Evolutionary conservation across 2,888 invertebrate genomes (phyloP).

Genomic region (Calameuta idolon): DNA sequence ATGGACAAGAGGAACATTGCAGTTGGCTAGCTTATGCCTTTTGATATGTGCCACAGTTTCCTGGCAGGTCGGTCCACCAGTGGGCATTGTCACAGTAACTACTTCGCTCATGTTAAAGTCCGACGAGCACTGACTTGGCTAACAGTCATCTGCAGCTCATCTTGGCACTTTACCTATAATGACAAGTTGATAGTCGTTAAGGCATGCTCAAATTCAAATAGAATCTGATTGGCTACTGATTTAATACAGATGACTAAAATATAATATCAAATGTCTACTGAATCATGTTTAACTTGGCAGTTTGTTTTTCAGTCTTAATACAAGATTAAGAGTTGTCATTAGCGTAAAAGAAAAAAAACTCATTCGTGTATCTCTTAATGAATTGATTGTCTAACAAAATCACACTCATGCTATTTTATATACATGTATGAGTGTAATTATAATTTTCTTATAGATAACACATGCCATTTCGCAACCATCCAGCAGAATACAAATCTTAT

Average conservation of each 20-base stretch:
- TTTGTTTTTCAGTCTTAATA: not conserved
- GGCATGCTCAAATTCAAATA: not conserved
- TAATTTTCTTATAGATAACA: not conserved
- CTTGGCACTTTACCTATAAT: conserved; percentile 51
- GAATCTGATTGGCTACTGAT: not conserved
- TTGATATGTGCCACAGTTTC: conserved; percentile 63
- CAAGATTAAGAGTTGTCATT: not conserved
- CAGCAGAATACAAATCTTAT: not conserved
- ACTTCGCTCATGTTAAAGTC: conserved; percentile 66
- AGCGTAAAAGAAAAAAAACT: not conserved
- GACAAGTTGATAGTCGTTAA: conserved; percentile 10
- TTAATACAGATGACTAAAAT: not conserved
- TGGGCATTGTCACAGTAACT: conserved; percentile 61
- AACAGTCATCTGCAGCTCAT: conserved; percentile 67
- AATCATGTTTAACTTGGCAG: not conserved
- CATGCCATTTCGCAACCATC: not conserved
- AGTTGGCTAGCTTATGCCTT: conserved; percentile 64
- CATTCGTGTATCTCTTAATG: not conserved
- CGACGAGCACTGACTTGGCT: conserved; percentile 52
- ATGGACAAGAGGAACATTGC: conserved; percentile 72
- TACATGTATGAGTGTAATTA: not conserved
- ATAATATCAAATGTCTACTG: not conserved
- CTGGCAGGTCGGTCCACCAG: conserved; percentile 64
- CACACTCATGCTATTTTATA: not conserved
- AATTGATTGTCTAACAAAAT: not conserved